A percentile compares a stretch with the other conserved stretches of the same genome.
These are phyloP conservation scores for Lanistes nyassanus DNA, from an alignment of 1,140 invertebrate genomes.

Conservation along the genomic window DNA sequence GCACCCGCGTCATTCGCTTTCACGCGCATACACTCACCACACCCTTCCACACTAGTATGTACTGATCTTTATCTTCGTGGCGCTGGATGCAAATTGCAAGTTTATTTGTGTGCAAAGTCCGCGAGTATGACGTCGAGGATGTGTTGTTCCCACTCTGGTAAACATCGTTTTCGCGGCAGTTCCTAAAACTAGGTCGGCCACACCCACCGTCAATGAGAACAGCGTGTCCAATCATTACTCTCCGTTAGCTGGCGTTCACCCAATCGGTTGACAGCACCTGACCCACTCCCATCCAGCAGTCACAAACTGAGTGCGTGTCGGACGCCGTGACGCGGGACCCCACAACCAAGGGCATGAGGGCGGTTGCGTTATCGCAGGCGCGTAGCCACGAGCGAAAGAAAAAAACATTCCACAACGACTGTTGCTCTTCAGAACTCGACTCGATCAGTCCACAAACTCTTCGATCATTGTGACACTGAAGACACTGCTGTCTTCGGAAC, in stretches of 20 bases:
- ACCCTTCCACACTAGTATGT: too few species aligned
- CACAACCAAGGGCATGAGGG: too few species aligned
- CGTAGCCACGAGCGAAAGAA: too few species aligned
- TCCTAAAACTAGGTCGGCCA: neutral
- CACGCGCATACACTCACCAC: too few species aligned
- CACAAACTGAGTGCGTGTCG: constrained; percentile 5
- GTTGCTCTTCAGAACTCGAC: too few species aligned
- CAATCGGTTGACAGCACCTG: neutral
- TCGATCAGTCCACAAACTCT: too few species aligned
- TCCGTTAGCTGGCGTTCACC: neutral
- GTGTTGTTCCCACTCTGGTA: neutral
- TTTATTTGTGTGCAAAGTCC: neutral
- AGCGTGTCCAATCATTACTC: neutral
- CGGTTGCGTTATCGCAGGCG: too few species aligned
- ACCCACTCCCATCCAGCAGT: neutral
- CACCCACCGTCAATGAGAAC: constrained; percentile 17
- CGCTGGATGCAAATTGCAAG: neutral
- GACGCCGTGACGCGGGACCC: neutral
- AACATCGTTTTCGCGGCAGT: neutral
- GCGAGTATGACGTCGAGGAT: neutral
- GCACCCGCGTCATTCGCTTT: too few species aligned
- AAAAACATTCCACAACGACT: too few species aligned
- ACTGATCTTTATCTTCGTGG: neutral
- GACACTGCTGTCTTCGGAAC: too few species aligned
- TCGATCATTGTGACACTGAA: too few species aligned